A percentile compares a stretch with the other conserved stretches of the same genome.
These are phyloP conservation scores for Apus apus DNA, from an alignment of 2,113 vertebrate species.

Conservation along the genomic window DNA sequence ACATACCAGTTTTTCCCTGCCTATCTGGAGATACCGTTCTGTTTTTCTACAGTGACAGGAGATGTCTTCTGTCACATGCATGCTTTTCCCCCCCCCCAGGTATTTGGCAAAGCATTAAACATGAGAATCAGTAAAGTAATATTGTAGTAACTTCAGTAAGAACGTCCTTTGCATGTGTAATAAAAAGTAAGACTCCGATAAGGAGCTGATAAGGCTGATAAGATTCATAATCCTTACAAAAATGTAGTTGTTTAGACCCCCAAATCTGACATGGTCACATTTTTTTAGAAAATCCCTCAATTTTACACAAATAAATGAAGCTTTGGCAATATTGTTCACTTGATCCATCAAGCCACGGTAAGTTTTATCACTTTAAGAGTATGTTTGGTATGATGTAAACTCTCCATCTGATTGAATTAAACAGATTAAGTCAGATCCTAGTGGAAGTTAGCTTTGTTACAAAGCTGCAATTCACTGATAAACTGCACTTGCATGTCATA, in stretches of 20 bases:
- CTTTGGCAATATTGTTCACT: not conserved
- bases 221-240: not conserved
- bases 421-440: not conserved
- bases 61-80: not conserved
- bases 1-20: not conserved
- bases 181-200: not conserved
- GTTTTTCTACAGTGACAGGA: not conserved
- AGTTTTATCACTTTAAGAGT: not conserved
- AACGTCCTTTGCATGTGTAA: not conserved
- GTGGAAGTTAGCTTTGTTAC: not conserved
- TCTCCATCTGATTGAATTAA: not conserved
- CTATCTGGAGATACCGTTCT: not conserved
- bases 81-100: accelerated
- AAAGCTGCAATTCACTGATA: not conserved
- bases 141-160: not conserved
- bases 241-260: not conserved
- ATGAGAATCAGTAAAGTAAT: not conserved
- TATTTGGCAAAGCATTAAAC: not conserved
- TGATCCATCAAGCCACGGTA: not conserved
- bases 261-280: not conserved
- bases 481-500: not conserved
- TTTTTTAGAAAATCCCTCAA: not conserved
- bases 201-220: not conserved
- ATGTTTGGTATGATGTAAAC: not conserved
- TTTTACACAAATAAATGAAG: not conserved